A percentile compares a stretch with the other conserved stretches of the same genome.
Conservation (phyloP, 92 coral and sea anemone species). For the Meandrina meandrites region DNA sequence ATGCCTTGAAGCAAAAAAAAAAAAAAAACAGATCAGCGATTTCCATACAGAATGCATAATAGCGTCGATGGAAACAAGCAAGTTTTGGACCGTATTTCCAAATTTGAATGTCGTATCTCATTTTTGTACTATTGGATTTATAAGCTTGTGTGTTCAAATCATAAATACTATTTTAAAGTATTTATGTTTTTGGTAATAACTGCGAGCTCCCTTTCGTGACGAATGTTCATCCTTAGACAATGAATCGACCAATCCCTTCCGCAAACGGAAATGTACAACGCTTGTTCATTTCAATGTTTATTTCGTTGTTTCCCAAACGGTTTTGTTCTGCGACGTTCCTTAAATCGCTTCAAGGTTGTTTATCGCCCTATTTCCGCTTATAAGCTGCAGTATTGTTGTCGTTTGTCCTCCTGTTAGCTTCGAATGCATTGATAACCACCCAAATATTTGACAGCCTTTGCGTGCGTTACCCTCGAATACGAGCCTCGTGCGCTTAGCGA, state of each 20-base stretch:
- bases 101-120: neutral
- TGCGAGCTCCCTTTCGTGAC: neutral
- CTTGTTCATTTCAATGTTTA: conserved; percentile 11
- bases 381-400: neutral
- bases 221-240: neutral
- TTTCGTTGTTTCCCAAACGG: neutral
- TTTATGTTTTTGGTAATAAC: neutral
- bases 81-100: neutral
- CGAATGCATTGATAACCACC: neutral
- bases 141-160: neutral
- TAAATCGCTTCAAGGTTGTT: conserved; percentile 1
- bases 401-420: neutral
- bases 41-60: neutral
- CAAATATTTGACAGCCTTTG: neutral
- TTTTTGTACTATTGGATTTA: neutral
- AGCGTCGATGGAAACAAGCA: neutral
- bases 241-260: neutral
- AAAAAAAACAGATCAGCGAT: neutral
- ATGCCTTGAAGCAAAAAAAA: neutral
- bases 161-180: neutral
- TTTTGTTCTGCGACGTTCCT: neutral
- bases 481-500: neutral
- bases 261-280: neutral
- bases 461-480: neutral
- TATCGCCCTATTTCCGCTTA: neutral